Conservation (phyloP, 2,888 invertebrate genomes). For the Drosophila setosimentum region DNA sequence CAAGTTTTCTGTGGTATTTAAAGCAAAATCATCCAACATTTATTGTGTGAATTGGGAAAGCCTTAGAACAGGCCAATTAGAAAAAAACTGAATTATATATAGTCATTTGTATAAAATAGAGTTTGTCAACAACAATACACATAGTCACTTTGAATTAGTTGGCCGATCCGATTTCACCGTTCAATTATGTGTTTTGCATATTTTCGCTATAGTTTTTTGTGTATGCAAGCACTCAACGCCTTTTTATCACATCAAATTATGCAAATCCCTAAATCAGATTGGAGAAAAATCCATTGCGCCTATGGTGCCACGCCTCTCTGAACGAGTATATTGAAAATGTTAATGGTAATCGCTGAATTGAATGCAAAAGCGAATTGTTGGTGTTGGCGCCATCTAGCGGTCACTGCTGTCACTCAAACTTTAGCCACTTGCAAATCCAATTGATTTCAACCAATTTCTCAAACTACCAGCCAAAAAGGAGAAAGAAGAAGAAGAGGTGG, state of each 20-base stretch:
- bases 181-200: slow-evolving; percentile 7
- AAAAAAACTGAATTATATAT: not conserved
- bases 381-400: slow-evolving; percentile 39
- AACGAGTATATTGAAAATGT: slow-evolving; percentile 63
- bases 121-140: not conserved
- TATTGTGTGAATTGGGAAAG: not conserved
- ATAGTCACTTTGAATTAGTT: slow-evolving; percentile 1
- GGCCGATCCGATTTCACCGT: not conserved
- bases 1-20: no score
- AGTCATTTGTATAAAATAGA: no score
- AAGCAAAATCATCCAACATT: no score
- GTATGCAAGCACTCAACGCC: slow-evolving; percentile 2
- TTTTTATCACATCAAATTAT: slow-evolving; percentile 49
- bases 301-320: slow-evolving; percentile 30
- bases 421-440: slow-evolving; percentile 69
- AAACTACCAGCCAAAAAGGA: slow-evolving; percentile 4
- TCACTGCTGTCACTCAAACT: slow-evolving; percentile 63
- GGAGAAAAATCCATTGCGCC: slow-evolving; percentile 48
- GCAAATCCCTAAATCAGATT: slow-evolving; percentile 60
- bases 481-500: not conserved
- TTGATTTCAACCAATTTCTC: slow-evolving; percentile 77
- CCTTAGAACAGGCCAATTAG: not conserved
- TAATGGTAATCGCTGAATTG: slow-evolving; percentile 38
- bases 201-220: slow-evolving; percentile 36
- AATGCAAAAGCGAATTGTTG: not conserved